Base-by-base conservation (phyloP, 2,113 vertebrate genomes). In the Myotis lucifugus region DNA sequence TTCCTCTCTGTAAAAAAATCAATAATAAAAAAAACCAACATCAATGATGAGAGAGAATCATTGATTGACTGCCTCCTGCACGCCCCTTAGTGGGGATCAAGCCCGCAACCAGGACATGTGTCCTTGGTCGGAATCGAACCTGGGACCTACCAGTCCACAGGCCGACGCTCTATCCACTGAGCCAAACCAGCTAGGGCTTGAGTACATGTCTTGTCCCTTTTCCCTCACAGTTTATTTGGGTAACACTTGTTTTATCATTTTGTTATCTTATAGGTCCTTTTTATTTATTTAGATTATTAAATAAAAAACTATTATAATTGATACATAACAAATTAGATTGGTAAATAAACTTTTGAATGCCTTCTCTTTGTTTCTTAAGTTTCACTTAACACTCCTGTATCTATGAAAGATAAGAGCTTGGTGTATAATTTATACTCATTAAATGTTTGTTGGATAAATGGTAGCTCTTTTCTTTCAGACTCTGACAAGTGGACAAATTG, bases 241-340 rank as follows among this genome's bases (percentile, higher is more conserved):
- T 59, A 37, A 79, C 48, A 48, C 14, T 69, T 72, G 8, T 37
- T 83, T 88, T 74, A n/a, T 84, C 40, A 29, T 73, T 88, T 87
- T 67, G 8, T 77, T 72, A 48, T 32, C 52, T n/a, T 73, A 25
- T 54, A 84, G 14, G 37, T 85, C 19, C 19, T 70, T 94, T 96
- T 81, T 86, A 18, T 92, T 90, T 88, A 50, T 85, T 79, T 94
- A 92, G 81, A 56, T 93, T 86, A 76, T 82, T 91, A 74, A 95
- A 73, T 73, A 42, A 42, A 52, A 86, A 66, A 56, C 29, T 52
- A 18, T 56, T 84, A 13, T 73, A 92, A 89, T 92, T 78, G 73
- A 13, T 88, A 67, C 23, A 59, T 86, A 89, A 76, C 87, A 77
- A 54, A 52, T 82, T 69, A 82, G 77, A 50, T 32, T 73, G 42